Evolutionary conservation across 2,888 invertebrate species (phyloP), one percentile per base, ranked within the genome.

Genomic region (Brachypalpus laphriformis): DNA sequence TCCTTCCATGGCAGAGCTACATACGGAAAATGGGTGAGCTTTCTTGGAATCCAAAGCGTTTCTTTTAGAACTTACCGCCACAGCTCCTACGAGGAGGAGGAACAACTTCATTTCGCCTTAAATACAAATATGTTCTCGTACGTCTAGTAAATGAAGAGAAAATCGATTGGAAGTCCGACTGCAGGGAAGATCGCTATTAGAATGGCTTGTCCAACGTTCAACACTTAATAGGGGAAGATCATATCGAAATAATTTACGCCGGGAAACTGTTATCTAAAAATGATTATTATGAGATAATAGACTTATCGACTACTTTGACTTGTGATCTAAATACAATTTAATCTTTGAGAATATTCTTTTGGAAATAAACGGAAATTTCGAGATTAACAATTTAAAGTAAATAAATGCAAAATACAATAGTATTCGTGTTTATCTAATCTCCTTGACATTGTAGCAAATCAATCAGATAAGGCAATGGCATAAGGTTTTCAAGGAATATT

Each of bases 1-100:
- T 74, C 11, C 34, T 37, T n/a, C 63, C 78, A 11, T 74, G 25
- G 28, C 82, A 74, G n/a, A 78, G 63, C 78, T 82, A 31, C 0
- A 25, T 5, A 28, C 4, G 5, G 5, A 6, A 9, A 16, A 9
- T 54, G 16, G 11, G 4, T 8, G 31, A 4, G 1, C 20, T 11
- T 25, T 4, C 25, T 25, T 25, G 25, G 5, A 25, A 4, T 34
- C 16, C 2, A 42, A 45, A 20, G 0, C 45, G 6, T 49, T n/a
- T 49, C 1, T 54, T 16, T 18, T 9, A 2, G 0, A 28, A 37
- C 34, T 75, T 71, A 80, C 83, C n/a, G 16, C 80, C 18, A 71
- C 20, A 3, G 42, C 45, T 59, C 57, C 80, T 7, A 80, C 2
- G 1, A 80, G 40, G 2, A 70, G 51, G 8, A 82, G 18, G 9